These are phyloP conservation scores for Myotis pilosus DNA, from an alignment of 2,797 vertebrate genomes.

Conservation along the genomic window DNA sequence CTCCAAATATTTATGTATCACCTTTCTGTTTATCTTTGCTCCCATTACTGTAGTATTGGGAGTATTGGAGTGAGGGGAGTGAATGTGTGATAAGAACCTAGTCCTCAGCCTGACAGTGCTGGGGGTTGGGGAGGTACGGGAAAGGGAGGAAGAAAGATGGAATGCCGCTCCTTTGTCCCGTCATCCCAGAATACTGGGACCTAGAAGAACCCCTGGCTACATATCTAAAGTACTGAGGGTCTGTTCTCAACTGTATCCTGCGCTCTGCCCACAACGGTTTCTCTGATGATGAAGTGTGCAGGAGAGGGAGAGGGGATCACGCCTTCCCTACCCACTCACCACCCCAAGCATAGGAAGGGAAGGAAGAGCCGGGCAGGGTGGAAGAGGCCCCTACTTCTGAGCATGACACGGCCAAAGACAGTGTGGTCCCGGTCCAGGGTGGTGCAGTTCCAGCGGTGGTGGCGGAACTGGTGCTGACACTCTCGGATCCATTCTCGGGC, in stretches of 20 bases:
- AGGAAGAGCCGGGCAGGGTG: not conserved
- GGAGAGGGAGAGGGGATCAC: not conserved
- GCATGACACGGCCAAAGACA: slow-evolving; percentile 98
- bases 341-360: slow-evolving; percentile 25
- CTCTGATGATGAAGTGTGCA: not conserved
- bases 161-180: not conserved
- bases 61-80: not conserved
- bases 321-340: not conserved
- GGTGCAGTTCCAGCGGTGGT: slow-evolving; percentile 99
- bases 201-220: not conserved
- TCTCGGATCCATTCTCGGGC: slow-evolving; percentile 98
- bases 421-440: slow-evolving; percentile 97
- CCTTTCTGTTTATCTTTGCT: slow-evolving; percentile 94
- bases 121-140: not conserved
- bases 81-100: slow-evolving; percentile 2
- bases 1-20: slow-evolving; percentile 98
- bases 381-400: slow-evolving; percentile 89
- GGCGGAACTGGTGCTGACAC: slow-evolving; percentile 97
- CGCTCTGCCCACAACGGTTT: not conserved
- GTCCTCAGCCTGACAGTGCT: not conserved
- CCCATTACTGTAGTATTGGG: slow-evolving; percentile 76
- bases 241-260: not conserved
- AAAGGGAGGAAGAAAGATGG: not conserved
- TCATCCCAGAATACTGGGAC: not conserved
- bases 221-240: not conserved